Percentiles rank a stretch among this genome's conserved stretches.
phyloP scores from a whole-genome alignment of 1,140 invertebrate species.

The Paracyclopina nana region DNA sequence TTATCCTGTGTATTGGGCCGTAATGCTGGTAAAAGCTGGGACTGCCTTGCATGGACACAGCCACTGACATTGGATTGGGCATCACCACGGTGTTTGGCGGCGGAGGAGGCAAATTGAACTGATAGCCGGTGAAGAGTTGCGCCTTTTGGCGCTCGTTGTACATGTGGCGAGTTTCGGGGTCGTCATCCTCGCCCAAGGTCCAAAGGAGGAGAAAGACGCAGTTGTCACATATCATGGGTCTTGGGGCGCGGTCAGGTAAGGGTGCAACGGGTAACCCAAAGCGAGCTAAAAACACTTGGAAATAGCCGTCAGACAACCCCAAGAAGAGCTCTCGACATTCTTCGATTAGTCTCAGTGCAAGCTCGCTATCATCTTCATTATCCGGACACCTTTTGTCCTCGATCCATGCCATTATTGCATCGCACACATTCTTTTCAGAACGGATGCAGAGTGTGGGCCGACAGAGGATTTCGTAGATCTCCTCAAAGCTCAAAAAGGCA shows the following conservation, averaged over 20 bases:
- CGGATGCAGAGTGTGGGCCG: not conserved
- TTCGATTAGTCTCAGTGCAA: not conserved
- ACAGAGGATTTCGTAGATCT: not conserved
- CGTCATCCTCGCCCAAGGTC: no score
- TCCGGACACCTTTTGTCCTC: no score
- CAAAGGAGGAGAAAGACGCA: no score
- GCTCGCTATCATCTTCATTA: not conserved
- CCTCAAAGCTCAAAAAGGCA: not conserved
- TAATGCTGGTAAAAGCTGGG: conserved; percentile 2
- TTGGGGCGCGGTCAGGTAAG: not conserved
- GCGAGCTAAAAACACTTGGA: not conserved
- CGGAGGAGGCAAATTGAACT: no score
- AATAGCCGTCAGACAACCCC: not conserved
- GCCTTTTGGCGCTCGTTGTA: no score
- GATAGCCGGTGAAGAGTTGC: no score
- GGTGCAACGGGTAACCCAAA: not conserved
- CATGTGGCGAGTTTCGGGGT: no score
- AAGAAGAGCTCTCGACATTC: not conserved
- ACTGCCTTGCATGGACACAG: not conserved
- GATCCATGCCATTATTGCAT: not conserved
- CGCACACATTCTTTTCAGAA: not conserved
- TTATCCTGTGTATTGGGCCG: not conserved
- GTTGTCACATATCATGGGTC: not conserved
- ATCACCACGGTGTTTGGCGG: no score
- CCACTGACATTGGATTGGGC: no score